These are phyloP conservation scores for Odontamblyopus rebecca DNA, from an alignment of 2,797 vertebrate genomes.

Conservation along the genomic window DNA sequence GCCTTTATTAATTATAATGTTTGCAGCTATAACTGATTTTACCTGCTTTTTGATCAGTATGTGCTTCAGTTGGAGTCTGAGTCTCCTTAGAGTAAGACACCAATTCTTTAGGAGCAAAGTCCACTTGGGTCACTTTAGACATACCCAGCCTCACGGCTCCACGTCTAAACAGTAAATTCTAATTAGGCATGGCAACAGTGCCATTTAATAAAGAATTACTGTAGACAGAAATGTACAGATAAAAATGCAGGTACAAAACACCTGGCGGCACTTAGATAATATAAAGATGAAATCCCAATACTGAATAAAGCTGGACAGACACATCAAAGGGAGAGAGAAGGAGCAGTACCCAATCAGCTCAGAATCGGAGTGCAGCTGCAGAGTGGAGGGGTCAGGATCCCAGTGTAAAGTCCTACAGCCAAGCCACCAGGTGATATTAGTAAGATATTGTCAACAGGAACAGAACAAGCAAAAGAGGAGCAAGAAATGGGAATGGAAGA, in stretches of 20 bases:
- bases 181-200: constrained; percentile 3
- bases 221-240: constrained; percentile 28
- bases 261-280: constrained; percentile 45
- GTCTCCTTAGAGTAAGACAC: constrained; percentile 97
- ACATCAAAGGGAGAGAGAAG: constrained; percentile 80
- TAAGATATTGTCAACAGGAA: constrained; percentile 58
- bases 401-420: constrained; percentile 98
- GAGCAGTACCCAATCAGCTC: constrained; percentile 98
- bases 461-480: constrained; percentile 17
- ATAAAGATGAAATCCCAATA: constrained; percentile 59
- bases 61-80: constrained; percentile 89
- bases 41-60: constrained; percentile 74
- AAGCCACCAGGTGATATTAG: constrained; percentile 90
- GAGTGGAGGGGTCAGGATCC: constrained; percentile 99
- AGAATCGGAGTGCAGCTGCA: constrained; percentile 99
- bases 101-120: constrained; percentile 91
- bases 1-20: background rate
- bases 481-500: constrained; percentile 30
- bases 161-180: constrained; percentile 75
- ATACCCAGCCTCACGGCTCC: constrained; percentile 90
- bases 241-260: constrained; percentile 52
- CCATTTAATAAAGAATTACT: constrained; percentile 2
- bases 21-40: background rate
- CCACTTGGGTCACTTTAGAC: constrained; percentile 97
- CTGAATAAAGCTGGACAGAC: constrained; percentile 53